A percentile compares a stretch with the other conserved stretches of the same genome.
Evolutionary conservation across 2,797 vertebrate genomes (phyloP).

Genomic region (Graptemys geographica): DNA sequence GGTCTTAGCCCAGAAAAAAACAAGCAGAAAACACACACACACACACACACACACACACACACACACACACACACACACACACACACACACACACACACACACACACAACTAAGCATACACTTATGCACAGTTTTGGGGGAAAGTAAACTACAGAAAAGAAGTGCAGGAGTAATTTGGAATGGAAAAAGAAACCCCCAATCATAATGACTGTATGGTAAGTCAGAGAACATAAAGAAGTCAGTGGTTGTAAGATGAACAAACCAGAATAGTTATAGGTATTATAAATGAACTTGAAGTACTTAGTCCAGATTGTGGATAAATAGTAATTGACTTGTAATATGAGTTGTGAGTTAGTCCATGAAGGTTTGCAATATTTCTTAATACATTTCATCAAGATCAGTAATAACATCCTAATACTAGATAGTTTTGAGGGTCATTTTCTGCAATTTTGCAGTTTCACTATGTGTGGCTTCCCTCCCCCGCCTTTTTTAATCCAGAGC

Average conservation of each 20-base stretch:
- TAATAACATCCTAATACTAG: not conserved
- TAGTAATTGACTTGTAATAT: not conserved
- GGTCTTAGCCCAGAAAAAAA: not conserved
- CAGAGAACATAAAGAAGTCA: not conserved
- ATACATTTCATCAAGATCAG: not conserved
- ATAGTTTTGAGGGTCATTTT: not conserved
- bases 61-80: not conserved
- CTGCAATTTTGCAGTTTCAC: not conserved
- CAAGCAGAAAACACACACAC: not conserved
- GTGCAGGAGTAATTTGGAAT: not conserved
- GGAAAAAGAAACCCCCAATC: not conserved
- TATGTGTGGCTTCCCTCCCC: not conserved
- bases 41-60: no score
- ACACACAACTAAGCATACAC: not conserved
- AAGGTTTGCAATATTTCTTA: rapidly evolving
- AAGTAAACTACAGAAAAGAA: not conserved
- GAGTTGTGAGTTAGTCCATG: not conserved
- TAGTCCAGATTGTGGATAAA: not conserved
- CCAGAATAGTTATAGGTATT: not conserved
- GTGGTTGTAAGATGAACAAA: not conserved
- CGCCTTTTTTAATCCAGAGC: not conserved
- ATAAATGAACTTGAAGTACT: not conserved
- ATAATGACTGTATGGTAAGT: not conserved
- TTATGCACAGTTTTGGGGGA: not conserved
- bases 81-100: not conserved